Evolutionary conservation across 2,797 vertebrate genomes (phyloP).

Genomic region (Neosilurus mollespiculum): DNA sequence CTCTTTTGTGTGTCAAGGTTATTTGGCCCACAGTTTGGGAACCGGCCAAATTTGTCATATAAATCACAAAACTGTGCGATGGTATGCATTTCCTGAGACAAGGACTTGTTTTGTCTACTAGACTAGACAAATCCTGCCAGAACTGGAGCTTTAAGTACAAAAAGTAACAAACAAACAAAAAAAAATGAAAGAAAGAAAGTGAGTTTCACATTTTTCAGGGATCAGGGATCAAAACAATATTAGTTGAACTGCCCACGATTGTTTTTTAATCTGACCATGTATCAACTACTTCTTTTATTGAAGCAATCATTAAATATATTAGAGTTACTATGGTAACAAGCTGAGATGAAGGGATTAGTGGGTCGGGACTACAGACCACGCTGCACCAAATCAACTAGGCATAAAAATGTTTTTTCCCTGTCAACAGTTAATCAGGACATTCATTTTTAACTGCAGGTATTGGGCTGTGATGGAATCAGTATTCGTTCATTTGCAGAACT

Average conservation of each 20-base stretch:
- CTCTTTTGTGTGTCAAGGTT: slow-evolving; percentile 64
- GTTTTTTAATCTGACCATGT: not conserved
- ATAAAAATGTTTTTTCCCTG: no score
- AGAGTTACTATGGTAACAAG: not conserved
- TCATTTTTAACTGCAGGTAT: not conserved
- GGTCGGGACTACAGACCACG: no score
- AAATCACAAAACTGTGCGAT: slow-evolving; percentile 70
- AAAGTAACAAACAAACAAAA: no score
- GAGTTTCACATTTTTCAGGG: not conserved
- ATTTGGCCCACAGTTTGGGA: slow-evolving; percentile 52
- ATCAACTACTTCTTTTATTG: not conserved
- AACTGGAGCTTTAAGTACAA: slow-evolving; percentile 4
- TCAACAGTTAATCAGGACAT: not conserved
- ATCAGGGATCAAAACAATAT: not conserved
- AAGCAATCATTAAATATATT: not conserved
- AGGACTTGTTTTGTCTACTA: slow-evolving; percentile 7
- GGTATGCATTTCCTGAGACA: slow-evolving; percentile 42
- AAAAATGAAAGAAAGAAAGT: not conserved
- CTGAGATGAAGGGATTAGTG: not conserved
- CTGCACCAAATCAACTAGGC: not conserved
- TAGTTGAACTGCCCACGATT: not conserved
- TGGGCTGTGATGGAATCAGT: not conserved
- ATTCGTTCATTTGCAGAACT: not conserved
- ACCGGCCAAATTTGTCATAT: slow-evolving; percentile 63
- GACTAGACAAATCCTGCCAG: not conserved